A percentile compares a stretch with the other conserved stretches of the same genome.
These are phyloP conservation scores for Caenorhabditis zanzibari DNA, from an alignment of 2,888 invertebrate species.

Conservation along the genomic window DNA sequence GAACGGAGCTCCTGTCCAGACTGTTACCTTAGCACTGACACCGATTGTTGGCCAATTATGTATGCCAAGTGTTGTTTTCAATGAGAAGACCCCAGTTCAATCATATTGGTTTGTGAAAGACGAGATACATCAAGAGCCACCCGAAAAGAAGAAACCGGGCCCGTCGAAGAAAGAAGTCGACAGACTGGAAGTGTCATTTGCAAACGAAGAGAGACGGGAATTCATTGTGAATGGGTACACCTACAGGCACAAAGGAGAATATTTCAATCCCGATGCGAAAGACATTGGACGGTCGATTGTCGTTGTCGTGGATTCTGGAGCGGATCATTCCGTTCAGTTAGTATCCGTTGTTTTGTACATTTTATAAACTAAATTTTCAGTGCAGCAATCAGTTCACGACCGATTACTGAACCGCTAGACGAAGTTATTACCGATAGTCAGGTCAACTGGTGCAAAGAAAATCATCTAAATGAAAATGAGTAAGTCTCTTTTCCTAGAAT, in stretches of 20 bases:
- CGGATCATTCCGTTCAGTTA: conserved; percentile 44
- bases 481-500: not conserved
- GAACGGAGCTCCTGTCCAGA: conserved; percentile 1
- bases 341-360: not conserved
- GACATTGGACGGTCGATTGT: conserved; percentile 41
- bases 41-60: conserved; percentile 18
- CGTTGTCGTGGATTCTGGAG: conserved; percentile 48
- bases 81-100: not conserved
- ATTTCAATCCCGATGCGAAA: conserved; percentile 18
- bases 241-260: conserved; percentile 8
- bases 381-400: conserved; percentile 19
- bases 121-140: not conserved
- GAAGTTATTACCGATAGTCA: conserved; percentile 46
- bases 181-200: not conserved
- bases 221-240: conserved; percentile 28
- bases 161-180: conserved; percentile 20
- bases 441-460: conserved; percentile 44
- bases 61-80: conserved; percentile 23
- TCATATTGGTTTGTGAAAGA: conserved; percentile 52
- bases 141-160: not conserved
- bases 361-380: conserved; percentile 3
- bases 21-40: not conserved
- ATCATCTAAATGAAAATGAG: not conserved
- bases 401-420: not conserved
- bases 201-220: conserved; percentile 19